These are phyloP conservation scores for Muntiacus muntjak DNA, from an alignment of 2,113 vertebrate genomes.

Conservation along the genomic window DNA sequence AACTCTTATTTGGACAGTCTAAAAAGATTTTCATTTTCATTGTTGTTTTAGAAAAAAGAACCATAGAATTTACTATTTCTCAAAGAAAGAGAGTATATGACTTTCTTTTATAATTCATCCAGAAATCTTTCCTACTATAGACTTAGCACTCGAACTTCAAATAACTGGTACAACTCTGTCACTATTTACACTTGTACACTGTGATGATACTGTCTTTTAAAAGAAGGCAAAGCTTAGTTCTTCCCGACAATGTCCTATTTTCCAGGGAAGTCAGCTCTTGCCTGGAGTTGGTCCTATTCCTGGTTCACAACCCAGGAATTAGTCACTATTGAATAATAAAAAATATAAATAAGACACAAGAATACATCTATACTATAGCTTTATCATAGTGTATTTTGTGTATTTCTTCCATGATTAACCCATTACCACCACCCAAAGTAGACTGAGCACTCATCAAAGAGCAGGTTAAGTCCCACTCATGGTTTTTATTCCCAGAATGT, in stretches of 20 bases:
- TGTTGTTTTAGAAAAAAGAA: neutral
- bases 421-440: neutral
- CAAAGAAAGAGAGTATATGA: neutral
- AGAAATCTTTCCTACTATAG: neutral
- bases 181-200: neutral
- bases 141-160: neutral
- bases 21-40: neutral
- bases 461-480: neutral
- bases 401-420: neutral
- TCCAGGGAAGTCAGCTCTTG: neutral
- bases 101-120: neutral
- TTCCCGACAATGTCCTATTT: neutral
- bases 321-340: neutral
- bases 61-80: neutral
- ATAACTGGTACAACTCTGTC: neutral
- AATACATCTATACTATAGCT: neutral
- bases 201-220: neutral
- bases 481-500: neutral
- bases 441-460: neutral
- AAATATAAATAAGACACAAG: neutral
- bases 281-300: neutral
- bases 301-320: neutral
- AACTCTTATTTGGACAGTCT: neutral
- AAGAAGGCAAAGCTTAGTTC: neutral
- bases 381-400: neutral